Conservation (phyloP, 1,140 invertebrate genomes). For the Drosophila pruinosa region DNA sequence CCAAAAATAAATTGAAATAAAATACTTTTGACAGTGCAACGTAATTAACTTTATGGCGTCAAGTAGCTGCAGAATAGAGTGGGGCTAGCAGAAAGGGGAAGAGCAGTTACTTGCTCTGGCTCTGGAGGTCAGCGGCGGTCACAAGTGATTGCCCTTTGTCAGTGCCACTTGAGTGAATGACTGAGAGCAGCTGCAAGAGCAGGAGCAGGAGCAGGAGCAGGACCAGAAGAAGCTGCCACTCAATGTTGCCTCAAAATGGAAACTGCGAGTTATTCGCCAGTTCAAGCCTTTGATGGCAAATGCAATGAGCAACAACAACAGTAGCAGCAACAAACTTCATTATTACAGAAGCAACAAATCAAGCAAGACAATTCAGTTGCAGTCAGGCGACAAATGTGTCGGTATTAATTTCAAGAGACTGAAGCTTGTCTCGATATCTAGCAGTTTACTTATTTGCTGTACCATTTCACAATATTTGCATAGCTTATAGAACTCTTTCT, state of each 20-base stretch:
- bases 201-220: too few species aligned
- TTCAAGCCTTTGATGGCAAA: conserved; percentile 12
- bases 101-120: neutral
- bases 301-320: conserved; percentile 4
- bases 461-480: too few species aligned
- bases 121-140: conserved; percentile 41
- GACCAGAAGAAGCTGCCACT: neutral
- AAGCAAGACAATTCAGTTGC: conserved; percentile 1
- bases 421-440: neutral
- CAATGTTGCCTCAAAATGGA: neutral
- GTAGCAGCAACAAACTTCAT: neutral
- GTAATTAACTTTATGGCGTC: conserved; percentile 56
- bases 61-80: conserved; percentile 2
- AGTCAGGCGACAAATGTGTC: conserved; percentile 29
- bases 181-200: conserved; percentile 24
- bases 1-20: conserved; percentile 57
- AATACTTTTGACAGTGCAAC: conserved; percentile 55
- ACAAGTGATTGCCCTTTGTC: conserved; percentile 73
- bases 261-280: neutral
- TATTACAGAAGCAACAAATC: conserved; percentile 8
- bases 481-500: too few species aligned
- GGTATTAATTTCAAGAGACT: neutral
- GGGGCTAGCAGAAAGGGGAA: neutral
- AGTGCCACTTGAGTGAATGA: conserved; percentile 41
- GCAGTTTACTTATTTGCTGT: neutral